phyloP scores from a whole-genome alignment of 2,797 vertebrate species.

The Sphenopsis melanotis region DNA sequence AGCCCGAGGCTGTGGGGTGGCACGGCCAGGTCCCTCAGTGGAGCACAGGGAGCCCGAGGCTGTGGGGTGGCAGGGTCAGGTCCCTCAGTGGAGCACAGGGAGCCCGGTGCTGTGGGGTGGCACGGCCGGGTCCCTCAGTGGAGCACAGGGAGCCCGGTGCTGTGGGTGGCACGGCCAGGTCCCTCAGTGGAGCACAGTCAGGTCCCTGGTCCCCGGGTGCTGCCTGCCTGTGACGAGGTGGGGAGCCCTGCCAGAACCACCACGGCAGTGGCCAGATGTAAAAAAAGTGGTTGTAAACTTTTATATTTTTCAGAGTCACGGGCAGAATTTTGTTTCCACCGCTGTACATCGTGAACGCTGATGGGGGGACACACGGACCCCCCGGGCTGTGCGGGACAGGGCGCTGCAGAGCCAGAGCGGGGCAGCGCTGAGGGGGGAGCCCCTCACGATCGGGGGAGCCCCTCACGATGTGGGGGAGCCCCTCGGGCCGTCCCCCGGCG shows the following conservation, averaged over 20 bases:
- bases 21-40: fast-evolving
- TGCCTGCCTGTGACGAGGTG: fast-evolving
- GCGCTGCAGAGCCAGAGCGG: too few species aligned
- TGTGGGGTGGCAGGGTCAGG: too few species aligned
- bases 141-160: background rate
- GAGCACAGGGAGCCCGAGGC: too few species aligned
- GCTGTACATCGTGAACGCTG: fast-evolving
- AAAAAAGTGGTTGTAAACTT: background rate
- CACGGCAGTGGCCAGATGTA: fast-evolving
- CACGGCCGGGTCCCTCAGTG: too few species aligned
- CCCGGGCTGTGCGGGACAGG: background rate
- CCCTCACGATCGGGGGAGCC: too few species aligned
- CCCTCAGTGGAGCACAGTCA: too few species aligned
- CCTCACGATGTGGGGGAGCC: background rate
- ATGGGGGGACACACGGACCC: fast-evolving
- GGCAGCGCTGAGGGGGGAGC: background rate
- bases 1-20: fast-evolving
- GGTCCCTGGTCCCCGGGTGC: background rate
- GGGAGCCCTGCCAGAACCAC: background rate
- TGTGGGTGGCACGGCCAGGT: fast-evolving
- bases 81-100: fast-evolving
- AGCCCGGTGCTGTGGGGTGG: too few species aligned
- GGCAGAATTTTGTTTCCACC: background rate
- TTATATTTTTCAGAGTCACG: fast-evolving
- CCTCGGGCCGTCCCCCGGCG: background rate